These are phyloP conservation scores for Anthophora plumipes DNA, from an alignment of 2,888 invertebrate species.

Conservation along the genomic window DNA sequence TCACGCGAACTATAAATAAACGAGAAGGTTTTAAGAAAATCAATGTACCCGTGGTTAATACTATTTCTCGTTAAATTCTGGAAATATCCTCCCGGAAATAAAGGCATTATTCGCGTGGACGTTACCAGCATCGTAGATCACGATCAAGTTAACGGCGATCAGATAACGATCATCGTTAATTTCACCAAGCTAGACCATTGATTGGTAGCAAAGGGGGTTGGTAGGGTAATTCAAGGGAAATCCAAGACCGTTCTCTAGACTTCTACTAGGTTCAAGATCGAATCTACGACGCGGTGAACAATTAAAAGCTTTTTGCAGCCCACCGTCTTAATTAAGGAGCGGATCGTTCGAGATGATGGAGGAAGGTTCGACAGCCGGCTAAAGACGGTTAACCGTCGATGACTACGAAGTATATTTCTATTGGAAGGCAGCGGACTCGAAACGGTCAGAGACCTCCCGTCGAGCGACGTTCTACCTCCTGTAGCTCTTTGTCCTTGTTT, in stretches of 20 bases:
- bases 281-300: constrained; percentile 51
- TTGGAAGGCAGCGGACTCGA: constrained; percentile 57
- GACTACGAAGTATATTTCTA: constrained; percentile 73
- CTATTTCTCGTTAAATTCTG: not conserved
- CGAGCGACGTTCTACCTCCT: constrained; percentile 76
- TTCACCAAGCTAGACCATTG: constrained; percentile 18
- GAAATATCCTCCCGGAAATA: not conserved
- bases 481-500: constrained; percentile 80
- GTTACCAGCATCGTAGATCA: not conserved
- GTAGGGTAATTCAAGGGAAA: constrained; percentile 16
- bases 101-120: not conserved
- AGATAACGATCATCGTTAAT: constrained; percentile 31
- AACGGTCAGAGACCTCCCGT: constrained; percentile 72
- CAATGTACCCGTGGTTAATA: not conserved
- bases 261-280: constrained; percentile 6
- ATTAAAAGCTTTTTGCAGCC: constrained; percentile 73
- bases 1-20: too few species aligned
- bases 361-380: constrained; percentile 69
- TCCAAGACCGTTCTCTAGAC: constrained; percentile 3
- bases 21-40: not conserved
- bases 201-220: too few species aligned
- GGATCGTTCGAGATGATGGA: constrained; percentile 50
- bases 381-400: constrained; percentile 77
- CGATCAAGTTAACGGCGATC: not conserved
- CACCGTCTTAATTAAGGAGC: constrained; percentile 75